These are phyloP conservation scores for Aptenodytes forsteri DNA, from an alignment of 2,113 vertebrate genomes.

Conservation along the genomic window DNA sequence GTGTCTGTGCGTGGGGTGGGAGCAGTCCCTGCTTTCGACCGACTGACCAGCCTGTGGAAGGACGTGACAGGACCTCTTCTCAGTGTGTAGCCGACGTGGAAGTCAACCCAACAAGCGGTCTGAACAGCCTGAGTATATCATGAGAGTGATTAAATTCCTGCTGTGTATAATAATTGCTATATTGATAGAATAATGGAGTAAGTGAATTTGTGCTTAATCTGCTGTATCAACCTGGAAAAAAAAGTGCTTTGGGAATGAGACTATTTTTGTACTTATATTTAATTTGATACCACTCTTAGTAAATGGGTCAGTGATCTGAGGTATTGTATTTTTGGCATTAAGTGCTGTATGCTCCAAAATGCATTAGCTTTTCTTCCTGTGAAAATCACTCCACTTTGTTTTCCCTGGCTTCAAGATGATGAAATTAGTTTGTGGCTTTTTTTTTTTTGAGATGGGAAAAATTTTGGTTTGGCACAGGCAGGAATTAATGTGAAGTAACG, in stretches of 20 bases:
- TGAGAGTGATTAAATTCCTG: constrained; percentile 31
- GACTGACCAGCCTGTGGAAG: neutral
- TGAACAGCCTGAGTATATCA: neutral
- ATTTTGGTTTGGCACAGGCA: neutral
- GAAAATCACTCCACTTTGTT: neutral
- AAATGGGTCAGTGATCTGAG: constrained; percentile 30
- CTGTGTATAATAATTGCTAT: constrained; percentile 46
- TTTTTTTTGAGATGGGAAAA: neutral
- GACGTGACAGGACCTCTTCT: neutral
- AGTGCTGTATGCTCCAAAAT: neutral
- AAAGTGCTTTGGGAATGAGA: neutral
- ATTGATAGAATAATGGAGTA: neutral
- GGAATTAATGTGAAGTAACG: neutral
- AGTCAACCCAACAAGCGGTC: neutral
- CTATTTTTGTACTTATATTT: constrained; percentile 4
- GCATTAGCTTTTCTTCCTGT: neutral
- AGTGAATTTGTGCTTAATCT: constrained; percentile 42
- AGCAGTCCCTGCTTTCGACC: neutral
- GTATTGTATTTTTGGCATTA: neutral
- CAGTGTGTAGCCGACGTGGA: neutral
- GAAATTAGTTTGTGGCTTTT: neutral
- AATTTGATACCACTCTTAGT: neutral
- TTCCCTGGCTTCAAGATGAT: neutral
- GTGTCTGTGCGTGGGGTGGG: neutral
- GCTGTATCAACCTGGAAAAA: neutral